Conservation (phyloP, 2,113 vertebrate genomes). For the Pionites leucogaster region DNA sequence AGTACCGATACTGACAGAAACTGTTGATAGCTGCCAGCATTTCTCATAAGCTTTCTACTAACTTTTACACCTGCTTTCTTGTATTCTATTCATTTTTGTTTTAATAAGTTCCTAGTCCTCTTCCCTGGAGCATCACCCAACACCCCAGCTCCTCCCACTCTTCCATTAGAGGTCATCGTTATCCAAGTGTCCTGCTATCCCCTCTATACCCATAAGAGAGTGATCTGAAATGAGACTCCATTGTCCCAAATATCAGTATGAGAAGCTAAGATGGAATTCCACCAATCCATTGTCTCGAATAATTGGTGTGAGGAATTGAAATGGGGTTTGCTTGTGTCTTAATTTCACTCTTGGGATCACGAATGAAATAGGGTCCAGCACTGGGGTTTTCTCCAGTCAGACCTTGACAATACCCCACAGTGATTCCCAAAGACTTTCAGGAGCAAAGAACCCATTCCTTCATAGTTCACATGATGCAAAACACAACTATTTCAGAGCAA, state of each 20-base stretch:
- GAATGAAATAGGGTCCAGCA: background rate
- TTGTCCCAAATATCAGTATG: background rate
- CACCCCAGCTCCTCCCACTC: rapidly evolving
- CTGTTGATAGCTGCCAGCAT: background rate
- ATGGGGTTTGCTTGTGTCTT: background rate
- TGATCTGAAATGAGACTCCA: background rate
- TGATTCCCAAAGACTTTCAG: background rate
- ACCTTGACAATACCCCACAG: background rate
- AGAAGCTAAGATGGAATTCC: background rate
- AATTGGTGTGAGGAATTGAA: background rate
- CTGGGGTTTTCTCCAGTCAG: background rate
- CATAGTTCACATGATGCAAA: background rate
- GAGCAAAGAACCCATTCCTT: background rate
- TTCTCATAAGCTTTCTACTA: background rate
- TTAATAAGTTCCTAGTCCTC: background rate
- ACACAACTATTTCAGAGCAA: background rate
- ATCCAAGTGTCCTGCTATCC: background rate
- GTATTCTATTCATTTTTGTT: background rate
- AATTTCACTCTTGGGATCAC: background rate
- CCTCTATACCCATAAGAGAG: background rate
- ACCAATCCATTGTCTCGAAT: background rate
- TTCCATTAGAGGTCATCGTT: background rate
- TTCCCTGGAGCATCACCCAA: background rate
- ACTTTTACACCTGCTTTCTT: background rate
- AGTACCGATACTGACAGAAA: background rate